These are phyloP conservation scores for Perognathus longimembris DNA, from an alignment of 2,113 vertebrate genomes.

Conservation along the genomic window DNA sequence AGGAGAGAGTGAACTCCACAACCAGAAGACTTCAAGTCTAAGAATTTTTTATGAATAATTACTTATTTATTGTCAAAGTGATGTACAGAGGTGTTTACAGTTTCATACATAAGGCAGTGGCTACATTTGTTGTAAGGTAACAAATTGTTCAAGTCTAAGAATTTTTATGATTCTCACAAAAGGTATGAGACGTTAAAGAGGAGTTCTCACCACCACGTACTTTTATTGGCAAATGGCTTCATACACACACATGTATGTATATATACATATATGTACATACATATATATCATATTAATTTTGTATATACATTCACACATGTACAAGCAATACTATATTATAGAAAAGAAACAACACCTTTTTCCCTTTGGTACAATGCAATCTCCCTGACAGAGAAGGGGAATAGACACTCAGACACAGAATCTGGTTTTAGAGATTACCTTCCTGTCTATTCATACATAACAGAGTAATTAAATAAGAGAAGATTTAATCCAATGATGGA, in stretches of 20 bases:
- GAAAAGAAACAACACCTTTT: neutral
- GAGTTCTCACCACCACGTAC: neutral
- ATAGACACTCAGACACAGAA: neutral
- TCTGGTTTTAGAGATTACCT: neutral
- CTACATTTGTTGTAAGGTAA: no score
- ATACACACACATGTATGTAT: neutral
- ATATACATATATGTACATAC: neutral
- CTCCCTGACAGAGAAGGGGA: neutral
- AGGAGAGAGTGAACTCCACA: neutral
- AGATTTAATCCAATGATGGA: neutral
- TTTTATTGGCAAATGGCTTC: neutral
- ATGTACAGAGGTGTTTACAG: no score
- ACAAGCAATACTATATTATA: neutral
- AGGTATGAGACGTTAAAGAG: conserved; percentile 29
- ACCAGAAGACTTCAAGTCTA: conserved; percentile 1
- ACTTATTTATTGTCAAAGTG: no score
- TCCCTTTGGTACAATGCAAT: neutral
- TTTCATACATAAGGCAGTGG: no score
- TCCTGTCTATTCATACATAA: neutral
- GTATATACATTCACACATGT: neutral
- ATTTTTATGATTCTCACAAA: conserved; percentile 36
- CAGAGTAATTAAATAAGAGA: conserved; percentile 16
- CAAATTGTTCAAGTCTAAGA: conserved; percentile 6
- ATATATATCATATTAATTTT: no score
- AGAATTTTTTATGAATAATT: no score